Base-by-base conservation (phyloP, 1,140 invertebrate genomes). In the Centruroides sculpturatus region DNA sequence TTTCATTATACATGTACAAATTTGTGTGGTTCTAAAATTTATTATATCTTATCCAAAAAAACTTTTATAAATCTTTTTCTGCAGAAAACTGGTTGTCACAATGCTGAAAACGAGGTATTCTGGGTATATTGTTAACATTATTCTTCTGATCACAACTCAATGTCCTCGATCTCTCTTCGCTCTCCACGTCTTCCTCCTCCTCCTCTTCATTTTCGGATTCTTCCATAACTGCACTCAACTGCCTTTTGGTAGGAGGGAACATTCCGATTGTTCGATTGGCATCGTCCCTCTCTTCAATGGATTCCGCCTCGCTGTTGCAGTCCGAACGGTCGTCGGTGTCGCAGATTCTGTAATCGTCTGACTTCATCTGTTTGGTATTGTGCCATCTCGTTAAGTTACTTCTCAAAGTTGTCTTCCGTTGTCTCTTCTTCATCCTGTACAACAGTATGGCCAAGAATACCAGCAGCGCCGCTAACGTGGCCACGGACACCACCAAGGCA, bases 191-290 rank as follows among this genome's bases (percentile, higher is more conserved):
- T 12, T 35, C 6, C 4, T 34, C 10, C 23, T 35, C 13, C 2
- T 60, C 59, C 9, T 36, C 41, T 7, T 61, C 56, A 13, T 61
- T 56, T 4, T 35, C 4, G 1, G 55, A 54, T 46, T 57, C 60
- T 36, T 61, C 60, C 3, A n/a, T 4, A 5, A 61, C 56, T 10
- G 46, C 60, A 36, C 60, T 61, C 35, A 61, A 3, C 23, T 61
- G 60, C n/a, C 60, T 52, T 34, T 54, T 12, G 13, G 34, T 47
- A 57, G 5, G 34, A 23, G 35, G 13, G 10, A 0, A 51, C 10
- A 10, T 23, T n/a, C 4, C 6, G 35, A 4, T 4, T 47, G 13
- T 48, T 3, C 11, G 23, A 36, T 8, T 47, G 5, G 52, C 5
- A 23, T 52, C 34, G 35, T n/a, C 34, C 8, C 4, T 5, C 5